Evolutionary conservation across 2,888 invertebrate genomes (phyloP), one percentile per base, ranked within the genome.

Genomic region (Siphonodentalium dalli): DNA sequence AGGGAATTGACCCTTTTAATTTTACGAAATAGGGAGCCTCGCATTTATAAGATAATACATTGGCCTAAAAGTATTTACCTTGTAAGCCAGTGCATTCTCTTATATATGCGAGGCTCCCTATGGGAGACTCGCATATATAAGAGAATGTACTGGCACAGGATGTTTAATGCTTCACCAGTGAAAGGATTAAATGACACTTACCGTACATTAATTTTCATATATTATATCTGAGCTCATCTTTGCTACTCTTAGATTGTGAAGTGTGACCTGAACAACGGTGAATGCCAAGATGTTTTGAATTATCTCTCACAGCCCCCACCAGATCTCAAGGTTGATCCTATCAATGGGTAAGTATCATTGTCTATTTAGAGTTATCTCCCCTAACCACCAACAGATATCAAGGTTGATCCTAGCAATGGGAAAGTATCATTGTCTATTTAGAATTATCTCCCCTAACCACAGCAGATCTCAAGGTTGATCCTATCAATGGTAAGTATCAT

Each of bases 351-450:
- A 82, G 84, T 76, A 24, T 33, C 23, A n/a, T n/a, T 27, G 31
- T 42, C 24, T 21, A 13, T 23, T n/a, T 23, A 38, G 26, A n/a
- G 26, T n/a, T 43, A 2, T 33, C 27, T 15, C 18, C 26, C 85
- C 45, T 85, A 86, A 5, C 86, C 87, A 66, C 90, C 93, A 0
- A 86, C 87, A 50, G 90, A 92, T 71, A 87, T 96, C 65, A 90
- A 92, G 83, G 90, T 93, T 0, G 96, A 96, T 84, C 92, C 96
- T 28, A 89, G 91, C 72, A 95, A 95, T 79, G 96, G 95, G 87
- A 90, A 81, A 82, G 84, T 76, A 24, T n/a, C n/a, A n/a, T 23
- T 13, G 9, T 27, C 35, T 42, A 26, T 21, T n/a, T 23, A 23
- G 39, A 38, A 38, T 18, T 26, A 13, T 43, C 2, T 33, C 27